Evolutionary conservation across 1,140 invertebrate genomes (phyloP), one percentile per base, ranked within the genome.

Genomic region (Hycleus phaleratus): DNA sequence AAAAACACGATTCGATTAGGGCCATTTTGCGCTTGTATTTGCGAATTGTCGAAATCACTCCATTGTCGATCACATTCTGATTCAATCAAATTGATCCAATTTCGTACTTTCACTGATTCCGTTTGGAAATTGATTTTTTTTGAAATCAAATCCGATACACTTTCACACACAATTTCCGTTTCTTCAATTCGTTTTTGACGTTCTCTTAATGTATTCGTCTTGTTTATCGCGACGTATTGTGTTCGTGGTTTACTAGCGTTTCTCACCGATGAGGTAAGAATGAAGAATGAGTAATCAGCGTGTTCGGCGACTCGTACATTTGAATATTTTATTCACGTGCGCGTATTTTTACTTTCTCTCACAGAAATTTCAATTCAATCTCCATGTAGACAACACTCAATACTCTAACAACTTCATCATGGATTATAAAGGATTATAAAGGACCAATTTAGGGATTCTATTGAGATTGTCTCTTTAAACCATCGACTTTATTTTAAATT

Each of bases 281-380:
- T 59, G 59, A 18, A 18, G 18, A 57, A 64, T 64, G 64, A 66
- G 66, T 68, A 68, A 66, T 66, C 64, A 47, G 32, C 51, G 52
- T 58, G 25, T 46, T 46, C 49, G 49, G 59, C 62, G 62, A 64
- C 66, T 66, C 62, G 62, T 61, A 46, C 56, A 66, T 68, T 68
- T 68, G 64, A 68, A 68, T 66, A 68, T 66, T 68, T 66, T 63
- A 62, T 68, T 68, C 67, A 68, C 64, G 67, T 68, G 67, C 65
- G 64, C 58, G 53, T 32, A 32, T 32, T 32, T 58, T 65, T 68
- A 64, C 64, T 66, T 68, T 68, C 66, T 66, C 66, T 62, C 38
- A 32, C 32, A 7, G 2, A 32, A 32, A 32, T 32, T 32, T 38
- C 7, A 38, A 54, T 24, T 54, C 24, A 38, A 47, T 39, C 44